These are phyloP conservation scores for Hassar affinis DNA, from an alignment of 2,113 vertebrate genomes.

Conservation along the genomic window DNA sequence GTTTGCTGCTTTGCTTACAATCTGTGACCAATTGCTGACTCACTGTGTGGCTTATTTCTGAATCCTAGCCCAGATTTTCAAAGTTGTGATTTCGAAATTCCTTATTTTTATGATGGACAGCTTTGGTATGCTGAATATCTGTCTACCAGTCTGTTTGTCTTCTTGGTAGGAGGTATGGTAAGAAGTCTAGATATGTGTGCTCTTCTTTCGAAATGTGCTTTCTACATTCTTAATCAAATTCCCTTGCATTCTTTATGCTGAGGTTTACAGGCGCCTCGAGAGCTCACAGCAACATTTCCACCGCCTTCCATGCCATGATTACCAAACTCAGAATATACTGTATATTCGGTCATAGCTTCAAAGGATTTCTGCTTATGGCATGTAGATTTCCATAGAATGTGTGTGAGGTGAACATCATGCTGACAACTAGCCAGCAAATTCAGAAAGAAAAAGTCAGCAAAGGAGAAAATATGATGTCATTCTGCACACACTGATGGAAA, in stretches of 20 bases:
- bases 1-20: neutral
- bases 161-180: neutral
- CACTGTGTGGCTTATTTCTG: neutral
- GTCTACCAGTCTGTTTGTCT: neutral
- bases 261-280: neutral
- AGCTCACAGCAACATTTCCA: neutral
- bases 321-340: neutral
- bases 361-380: neutral
- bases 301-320: neutral
- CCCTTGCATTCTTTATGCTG: neutral
- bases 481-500: neutral
- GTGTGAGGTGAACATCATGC: neutral
- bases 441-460: neutral
- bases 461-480: slow-evolving; percentile 11
- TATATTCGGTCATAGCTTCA: neutral
- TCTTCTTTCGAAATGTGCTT: neutral
- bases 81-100: neutral
- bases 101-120: neutral
- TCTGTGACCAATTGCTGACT: neutral
- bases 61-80: neutral
- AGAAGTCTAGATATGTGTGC: neutral
- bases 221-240: neutral
- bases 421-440: neutral
- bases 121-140: slow-evolving; percentile 4
- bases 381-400: neutral